A percentile compares a stretch with the other conserved stretches of the same genome.
Evolutionary conservation across 2,113 vertebrate species (phyloP).

Genomic region (Circaetus gallicus): DNA sequence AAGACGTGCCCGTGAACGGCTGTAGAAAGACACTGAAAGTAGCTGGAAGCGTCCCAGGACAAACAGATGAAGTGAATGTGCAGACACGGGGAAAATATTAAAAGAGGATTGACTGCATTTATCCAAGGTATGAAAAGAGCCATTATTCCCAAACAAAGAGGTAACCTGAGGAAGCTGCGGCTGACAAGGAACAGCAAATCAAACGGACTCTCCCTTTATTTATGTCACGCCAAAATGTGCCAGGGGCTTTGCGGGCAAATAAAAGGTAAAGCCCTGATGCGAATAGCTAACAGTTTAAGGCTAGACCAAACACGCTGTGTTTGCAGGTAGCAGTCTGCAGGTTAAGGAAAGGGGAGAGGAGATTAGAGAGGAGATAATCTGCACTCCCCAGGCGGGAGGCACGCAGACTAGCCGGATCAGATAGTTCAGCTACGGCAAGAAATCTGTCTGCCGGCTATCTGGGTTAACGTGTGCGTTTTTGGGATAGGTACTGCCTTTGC

Average conservation of each 20-base stretch:
- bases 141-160: background rate
- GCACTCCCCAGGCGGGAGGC: background rate
- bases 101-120: background rate
- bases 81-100: background rate
- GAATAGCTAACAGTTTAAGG: background rate
- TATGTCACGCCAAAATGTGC: background rate
- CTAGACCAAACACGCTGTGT: background rate
- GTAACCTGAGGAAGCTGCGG: background rate
- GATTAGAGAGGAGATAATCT: slow-evolving; percentile 38
- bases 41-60: background rate
- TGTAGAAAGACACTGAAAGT: background rate
- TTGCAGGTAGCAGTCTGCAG: background rate
- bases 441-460: background rate
- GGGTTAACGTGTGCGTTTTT: background rate
- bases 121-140: background rate
- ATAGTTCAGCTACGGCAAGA: background rate
- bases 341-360: background rate
- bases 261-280: background rate
- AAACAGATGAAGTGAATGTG: background rate
- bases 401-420: background rate
- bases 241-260: background rate
- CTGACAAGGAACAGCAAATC: background rate
- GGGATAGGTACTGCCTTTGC: background rate
- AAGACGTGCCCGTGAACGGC: background rate
- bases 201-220: background rate